These are phyloP conservation scores for Ophion ventricosus DNA, from an alignment of 2,888 invertebrate species.

Conservation along the genomic window DNA sequence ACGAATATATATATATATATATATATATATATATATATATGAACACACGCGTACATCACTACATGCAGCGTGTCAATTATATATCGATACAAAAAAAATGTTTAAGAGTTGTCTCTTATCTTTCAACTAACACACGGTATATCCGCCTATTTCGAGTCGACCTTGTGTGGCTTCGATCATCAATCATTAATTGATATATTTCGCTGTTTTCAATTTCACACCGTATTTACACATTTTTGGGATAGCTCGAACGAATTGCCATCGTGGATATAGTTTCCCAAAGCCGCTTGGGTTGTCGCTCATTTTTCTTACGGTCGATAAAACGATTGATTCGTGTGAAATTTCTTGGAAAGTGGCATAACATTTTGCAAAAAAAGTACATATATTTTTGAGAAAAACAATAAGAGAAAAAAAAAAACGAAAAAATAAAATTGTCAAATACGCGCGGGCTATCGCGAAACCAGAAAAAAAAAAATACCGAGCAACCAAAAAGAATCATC, in stretches of 20 bases:
- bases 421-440: conserved; percentile 6
- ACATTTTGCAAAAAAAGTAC: background rate
- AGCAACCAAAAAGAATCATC: conserved; percentile 62
- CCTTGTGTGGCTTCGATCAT: conserved; percentile 35
- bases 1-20: background rate
- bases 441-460: conserved; percentile 26
- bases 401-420: background rate
- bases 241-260: conserved; percentile 25
- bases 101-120: conserved; percentile 43
- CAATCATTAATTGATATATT: conserved; percentile 18
- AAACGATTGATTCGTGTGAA: too few species aligned
- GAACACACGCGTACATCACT: conserved; percentile 22
- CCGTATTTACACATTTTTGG: conserved; percentile 14
- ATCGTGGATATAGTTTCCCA: background rate
- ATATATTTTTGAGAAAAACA: conserved; percentile 2
- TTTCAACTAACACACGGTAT: conserved; percentile 42
- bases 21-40: background rate
- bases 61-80: conserved; percentile 35
- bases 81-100: conserved; percentile 18
- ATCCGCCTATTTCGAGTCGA: conserved; percentile 45
- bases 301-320: background rate
- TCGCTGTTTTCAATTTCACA: conserved; percentile 30
- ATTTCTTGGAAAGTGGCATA: too few species aligned
- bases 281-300: background rate
- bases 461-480: conserved; percentile 37